Base-by-base conservation (phyloP, 2,888 invertebrate genomes). In the Leptinotarsa haldemani region DNA sequence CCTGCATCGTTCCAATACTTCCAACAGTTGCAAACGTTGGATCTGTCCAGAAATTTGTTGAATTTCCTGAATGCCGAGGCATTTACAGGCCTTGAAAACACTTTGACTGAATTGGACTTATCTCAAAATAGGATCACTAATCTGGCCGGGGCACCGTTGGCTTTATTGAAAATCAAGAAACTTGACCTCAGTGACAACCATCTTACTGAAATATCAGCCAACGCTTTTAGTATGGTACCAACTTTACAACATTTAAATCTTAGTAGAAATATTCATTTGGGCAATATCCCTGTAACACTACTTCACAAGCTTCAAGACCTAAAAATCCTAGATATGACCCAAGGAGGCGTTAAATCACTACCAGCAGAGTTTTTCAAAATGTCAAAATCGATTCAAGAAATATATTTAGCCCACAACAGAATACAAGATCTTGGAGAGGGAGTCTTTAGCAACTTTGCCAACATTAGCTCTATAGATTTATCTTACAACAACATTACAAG, bases 131-230 rank as follows among this genome's bases (percentile, higher is more conserved):
- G 92, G 78, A 90, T 96, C 47, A 90, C 92, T 4, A 91, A 91
- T 16, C 88, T 95, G 69, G 91, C 91, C 1, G 92, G 91, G 18
- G 88, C 91, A 40, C 91, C 93, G 0, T 82, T 94, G 64, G 89
- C 90, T 30, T 89, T 94, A 75, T 87, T 90, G 1, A 91, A 91
- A 79, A 87, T 96, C 47, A 89, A 92, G 84, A 90, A 90, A 46
- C 88, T 97, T 40, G 95, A 95, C 85, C 87, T 97, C 70, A 95
- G 95, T 69, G 92, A 93, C 75, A 97, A 97, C 84, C 92, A 93
- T 82, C 87, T 95, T 65, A 92, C 92, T 0, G 94, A 94, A 81
- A 88, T 95, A 64, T 90, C 93, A 0, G 89, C 91, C 0, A 92
- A 92, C 71, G 91, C 93, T 0, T 93, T 95, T 76, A 89, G 90